Evolutionary conservation across 2,888 invertebrate species (phyloP).

Genomic region (Drosophila kokeensis): DNA sequence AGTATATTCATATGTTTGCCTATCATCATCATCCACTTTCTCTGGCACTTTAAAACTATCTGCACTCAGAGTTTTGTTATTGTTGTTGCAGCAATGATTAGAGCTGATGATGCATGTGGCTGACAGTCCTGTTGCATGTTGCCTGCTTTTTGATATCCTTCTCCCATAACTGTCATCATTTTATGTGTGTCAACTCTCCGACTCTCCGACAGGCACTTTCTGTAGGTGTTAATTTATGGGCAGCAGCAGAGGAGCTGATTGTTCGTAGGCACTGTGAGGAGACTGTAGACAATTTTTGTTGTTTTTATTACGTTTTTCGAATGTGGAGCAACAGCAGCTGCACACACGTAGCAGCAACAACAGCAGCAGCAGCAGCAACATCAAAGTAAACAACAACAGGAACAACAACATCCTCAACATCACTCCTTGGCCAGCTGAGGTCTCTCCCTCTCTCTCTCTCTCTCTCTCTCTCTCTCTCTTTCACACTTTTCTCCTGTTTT

Average conservation of each 20-base stretch:
- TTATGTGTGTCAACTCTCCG: slow-evolving; percentile 35
- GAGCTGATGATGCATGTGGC: slow-evolving; percentile 31
- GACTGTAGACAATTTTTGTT: slow-evolving; percentile 29
- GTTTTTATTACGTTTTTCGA: slow-evolving; percentile 45
- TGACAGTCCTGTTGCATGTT: slow-evolving; percentile 19
- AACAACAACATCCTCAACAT: slow-evolving; percentile 50
- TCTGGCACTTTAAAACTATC: slow-evolving; percentile 45
- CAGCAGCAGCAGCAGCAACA: slow-evolving; percentile 30
- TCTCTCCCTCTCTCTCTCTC: neutral
- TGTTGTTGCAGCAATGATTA: slow-evolving; percentile 18
- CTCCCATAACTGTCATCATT: slow-evolving; percentile 75
- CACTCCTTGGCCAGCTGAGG: slow-evolving; percentile 39
- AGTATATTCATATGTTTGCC: neutral
- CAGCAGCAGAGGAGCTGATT: slow-evolving; percentile 34
- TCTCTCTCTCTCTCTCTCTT: neutral
- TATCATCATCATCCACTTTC: slow-evolving; percentile 25
- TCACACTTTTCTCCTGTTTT: slow-evolving; percentile 24
- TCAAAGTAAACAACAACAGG: slow-evolving; percentile 54
- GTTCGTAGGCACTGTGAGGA: slow-evolving; percentile 3
- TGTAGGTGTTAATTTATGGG: slow-evolving; percentile 79
- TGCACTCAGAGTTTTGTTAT: slow-evolving; percentile 36
- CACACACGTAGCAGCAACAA: slow-evolving; percentile 46
- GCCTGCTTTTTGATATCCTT: slow-evolving; percentile 67
- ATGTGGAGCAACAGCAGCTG: slow-evolving; percentile 64
- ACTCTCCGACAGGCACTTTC: slow-evolving; percentile 22